phyloP scores from a whole-genome alignment of 1,140 invertebrate species.

The Sarcophaga peregrina region DNA sequence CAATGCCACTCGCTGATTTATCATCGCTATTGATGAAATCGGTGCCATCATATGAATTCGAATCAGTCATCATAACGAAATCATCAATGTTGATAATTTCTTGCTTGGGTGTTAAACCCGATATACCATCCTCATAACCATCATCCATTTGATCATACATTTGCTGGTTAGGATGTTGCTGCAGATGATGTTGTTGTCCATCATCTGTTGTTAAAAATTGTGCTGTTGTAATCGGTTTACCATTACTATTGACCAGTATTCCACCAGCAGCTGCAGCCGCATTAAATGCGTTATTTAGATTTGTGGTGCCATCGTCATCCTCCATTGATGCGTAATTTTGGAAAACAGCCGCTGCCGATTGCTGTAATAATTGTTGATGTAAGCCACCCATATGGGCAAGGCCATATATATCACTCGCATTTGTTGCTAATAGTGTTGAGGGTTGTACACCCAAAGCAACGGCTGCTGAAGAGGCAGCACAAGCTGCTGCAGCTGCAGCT shows the following conservation, averaged over 20 bases:
- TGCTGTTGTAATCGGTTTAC: slow-evolving; percentile 30
- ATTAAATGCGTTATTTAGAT: slow-evolving; percentile 33
- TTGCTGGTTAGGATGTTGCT: slow-evolving; percentile 48
- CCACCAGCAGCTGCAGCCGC: slow-evolving; percentile 44
- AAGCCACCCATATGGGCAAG: slow-evolving; percentile 61
- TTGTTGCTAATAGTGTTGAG: slow-evolving; percentile 57
- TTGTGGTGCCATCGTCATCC: slow-evolving; percentile 49
- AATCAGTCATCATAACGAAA: slow-evolving; percentile 65
- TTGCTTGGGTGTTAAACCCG: slow-evolving; percentile 58
- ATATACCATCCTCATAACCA: slow-evolving; percentile 59
- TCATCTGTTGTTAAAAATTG: slow-evolving; percentile 39
- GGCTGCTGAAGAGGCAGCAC: slow-evolving; percentile 48
- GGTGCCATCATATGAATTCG: slow-evolving; percentile 66
- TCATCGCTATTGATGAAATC: slow-evolving; percentile 60
- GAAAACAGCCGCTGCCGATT: slow-evolving; percentile 58
- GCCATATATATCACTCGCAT: slow-evolving; percentile 61
- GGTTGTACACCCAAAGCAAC: slow-evolving; percentile 59
- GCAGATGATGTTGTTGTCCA: slow-evolving; percentile 27
- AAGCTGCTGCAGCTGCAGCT: slow-evolving; percentile 45
- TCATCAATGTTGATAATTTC: slow-evolving; percentile 66
- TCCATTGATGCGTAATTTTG: slow-evolving; percentile 61
- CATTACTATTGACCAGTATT: slow-evolving; percentile 47
- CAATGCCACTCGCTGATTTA: slow-evolving; percentile 52
- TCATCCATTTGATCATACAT: slow-evolving; percentile 59
- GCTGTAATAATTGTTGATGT: slow-evolving; percentile 62